Evolutionary conservation across 2,113 vertebrate genomes (phyloP), one percentile per base, ranked within the genome.

Genomic region (Nesoenas mayeri): DNA sequence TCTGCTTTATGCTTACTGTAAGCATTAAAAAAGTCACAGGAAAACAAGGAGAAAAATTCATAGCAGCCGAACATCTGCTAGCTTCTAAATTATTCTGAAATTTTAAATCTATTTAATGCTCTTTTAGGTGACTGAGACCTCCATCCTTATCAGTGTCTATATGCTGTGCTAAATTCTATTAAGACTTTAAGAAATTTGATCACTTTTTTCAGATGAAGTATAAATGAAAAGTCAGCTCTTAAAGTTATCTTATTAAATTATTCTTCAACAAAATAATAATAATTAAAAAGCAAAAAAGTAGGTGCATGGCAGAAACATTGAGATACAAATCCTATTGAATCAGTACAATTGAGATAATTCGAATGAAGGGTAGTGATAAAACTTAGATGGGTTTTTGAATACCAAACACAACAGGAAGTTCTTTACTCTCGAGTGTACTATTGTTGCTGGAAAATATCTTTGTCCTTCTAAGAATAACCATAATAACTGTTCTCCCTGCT

Each of bases 401-500:
- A 67, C 29, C 11, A 48, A 73, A 40, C 34, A 69, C 18, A 77
- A 83, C 40, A 85, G 90, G 79, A 93, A 88, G 40, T 50, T 85
- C 31, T 83, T 75, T 60, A 42, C 14, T 62, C n/a, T 85, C 0
- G 2, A n/a, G 38, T 78, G 12, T 25, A 28, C 28, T 54, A 88
- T 40, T 80, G 25, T 58, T 88, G 13, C 47, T 84, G 42, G 72
- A 74, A 92, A 92, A 79, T 57, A 58, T 56, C n/a, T 87, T 93
- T 91, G 32, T 74, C 13, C 80, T 87, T 81, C 50, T 57, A 71
- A 67, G 34, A 95, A 74, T 95, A 93, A 72, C 62, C 22, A 56
- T 42, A 74, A 71, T 38, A 66, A 20, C 13, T 64, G 48, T 67
- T 89, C 28, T 84, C 21, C 4, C 26, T 71, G 7, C 16, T 89